Evolutionary conservation across 2,888 invertebrate species (phyloP).

Genomic region (Antheraea yamamai): DNA sequence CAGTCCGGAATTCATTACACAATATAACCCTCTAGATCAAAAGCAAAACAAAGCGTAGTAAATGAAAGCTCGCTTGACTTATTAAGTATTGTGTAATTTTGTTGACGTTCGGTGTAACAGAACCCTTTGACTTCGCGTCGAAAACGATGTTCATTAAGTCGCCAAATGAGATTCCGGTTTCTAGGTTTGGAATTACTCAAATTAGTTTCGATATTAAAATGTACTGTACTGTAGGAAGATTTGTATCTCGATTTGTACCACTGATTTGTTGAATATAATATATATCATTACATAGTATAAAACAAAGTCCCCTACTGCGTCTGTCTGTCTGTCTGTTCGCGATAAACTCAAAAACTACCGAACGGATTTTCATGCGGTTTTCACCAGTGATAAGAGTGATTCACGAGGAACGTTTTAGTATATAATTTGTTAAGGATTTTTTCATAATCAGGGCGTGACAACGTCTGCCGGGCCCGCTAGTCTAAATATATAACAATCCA

Average conservation of each 20-base stretch:
- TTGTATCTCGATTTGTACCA: slow-evolving; percentile 15
- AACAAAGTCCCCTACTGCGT: no score
- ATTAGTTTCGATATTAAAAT: slow-evolving; percentile 42
- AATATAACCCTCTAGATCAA: slow-evolving; percentile 2
- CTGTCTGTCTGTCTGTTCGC: no score
- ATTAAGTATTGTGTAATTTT: slow-evolving; percentile 18
- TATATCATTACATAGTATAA: no score
- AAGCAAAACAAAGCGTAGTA: slow-evolving; percentile 4
- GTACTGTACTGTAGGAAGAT: neutral
- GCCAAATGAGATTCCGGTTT: slow-evolving; percentile 53
- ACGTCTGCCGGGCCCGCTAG: no score
- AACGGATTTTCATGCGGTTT: no score
- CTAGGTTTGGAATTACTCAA: slow-evolving; percentile 42
- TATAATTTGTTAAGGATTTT: no score
- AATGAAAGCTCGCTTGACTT: neutral
- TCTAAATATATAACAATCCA: no score
- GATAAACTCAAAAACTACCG: no score
- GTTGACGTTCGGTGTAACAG: slow-evolving; percentile 35
- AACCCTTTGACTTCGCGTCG: slow-evolving; percentile 34
- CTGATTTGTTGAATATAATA: neutral
- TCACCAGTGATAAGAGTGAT: no score
- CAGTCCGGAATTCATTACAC: slow-evolving; percentile 6
- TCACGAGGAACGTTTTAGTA: no score
- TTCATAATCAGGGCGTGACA: no score
- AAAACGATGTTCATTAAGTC: slow-evolving; percentile 59